A percentile compares a stretch with the other conserved stretches of the same genome.
phyloP scores from a whole-genome alignment of 2,888 invertebrate species.

The Campoplex nolae region DNA sequence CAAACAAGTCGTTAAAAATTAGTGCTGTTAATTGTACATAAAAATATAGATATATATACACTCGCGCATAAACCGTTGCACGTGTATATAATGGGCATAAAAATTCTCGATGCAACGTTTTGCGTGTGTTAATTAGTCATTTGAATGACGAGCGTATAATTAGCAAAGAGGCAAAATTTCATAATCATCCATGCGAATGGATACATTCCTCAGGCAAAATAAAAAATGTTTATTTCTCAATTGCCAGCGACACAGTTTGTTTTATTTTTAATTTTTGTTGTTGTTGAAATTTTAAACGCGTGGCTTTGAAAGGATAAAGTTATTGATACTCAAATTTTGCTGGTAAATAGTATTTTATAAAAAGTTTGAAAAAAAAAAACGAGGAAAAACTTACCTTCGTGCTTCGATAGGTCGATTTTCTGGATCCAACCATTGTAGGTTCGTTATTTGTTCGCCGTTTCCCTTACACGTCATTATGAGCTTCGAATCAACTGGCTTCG shows the following conservation, averaged over 20 bases:
- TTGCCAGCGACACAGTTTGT: not conserved
- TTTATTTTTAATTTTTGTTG: no score
- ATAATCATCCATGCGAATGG: not conserved
- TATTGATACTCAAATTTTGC: not conserved
- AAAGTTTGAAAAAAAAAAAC: no score
- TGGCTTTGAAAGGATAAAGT: not conserved
- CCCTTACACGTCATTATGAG: constrained; percentile 92
- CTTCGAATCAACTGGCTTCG: constrained; percentile 91
- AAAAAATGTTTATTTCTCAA: not conserved
- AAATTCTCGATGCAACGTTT: not conserved
- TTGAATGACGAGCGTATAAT: not conserved
- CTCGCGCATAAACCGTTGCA: not conserved
- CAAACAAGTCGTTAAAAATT: constrained; percentile 75
- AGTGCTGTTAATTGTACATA: constrained; percentile 34
- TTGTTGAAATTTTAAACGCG: not conserved
- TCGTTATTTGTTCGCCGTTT: constrained; percentile 89
- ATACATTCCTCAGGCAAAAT: not conserved
- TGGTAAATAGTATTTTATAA: not conserved
- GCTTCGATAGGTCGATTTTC: constrained; percentile 89
- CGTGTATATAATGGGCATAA: not conserved
- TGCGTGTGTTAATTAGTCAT: not conserved
- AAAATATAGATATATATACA: not conserved
- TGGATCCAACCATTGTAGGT: constrained; percentile 93
- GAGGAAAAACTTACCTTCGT: constrained; percentile 86
- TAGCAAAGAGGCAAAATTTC: not conserved